Evolutionary conservation across 2,888 invertebrate species (phyloP), one percentile per base, ranked within the genome.

Genomic region (Tethea ocularis): DNA sequence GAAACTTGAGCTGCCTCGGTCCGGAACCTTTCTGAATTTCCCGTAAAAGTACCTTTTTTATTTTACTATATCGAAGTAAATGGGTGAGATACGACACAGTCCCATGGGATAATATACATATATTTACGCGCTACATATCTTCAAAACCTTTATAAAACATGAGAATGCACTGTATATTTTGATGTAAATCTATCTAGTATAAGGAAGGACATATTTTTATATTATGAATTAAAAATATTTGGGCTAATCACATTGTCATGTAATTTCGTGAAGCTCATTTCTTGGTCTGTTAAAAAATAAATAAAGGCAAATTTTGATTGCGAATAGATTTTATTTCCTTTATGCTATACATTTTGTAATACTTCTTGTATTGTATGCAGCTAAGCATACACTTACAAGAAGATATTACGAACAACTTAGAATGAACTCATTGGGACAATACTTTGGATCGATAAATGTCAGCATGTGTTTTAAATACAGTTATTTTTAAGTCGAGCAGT

Each of bases 31-130:
- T 10, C 22, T 54, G 24, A 54, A 54, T 33, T 33, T 33, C 36
- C 33, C 17, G 54, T 54, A 33, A 54, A 33, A 54, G 20, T 33
- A 54, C 36, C 11, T 36, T 24, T 33, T 54, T 54, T 54, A 33
- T 33, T 20, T 33, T 20, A 13, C 22, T 33, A 20, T 11, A 22
- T 54, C 33, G 53, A 22, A 53, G 33, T 53, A 20, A 53, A 54
- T 33, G 54, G 20, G 54, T 54, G 54, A 54, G 54, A 54, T 54
- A 54, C 54, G 54, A 36, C 20, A 15, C 3, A 54, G 17, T 33
- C 17, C 11, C 33, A 33, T 54, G 33, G 53, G 53, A 13, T 22
- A 54, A 54, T 11, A 20, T 17, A 13, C 2, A 29, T 33, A 33
- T 29, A 20, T 33, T 54, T 33, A 33, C 33, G 29, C 20, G 20